Conservation (phyloP, 2,888 invertebrate species). For the Andrena bicolor region DNA sequence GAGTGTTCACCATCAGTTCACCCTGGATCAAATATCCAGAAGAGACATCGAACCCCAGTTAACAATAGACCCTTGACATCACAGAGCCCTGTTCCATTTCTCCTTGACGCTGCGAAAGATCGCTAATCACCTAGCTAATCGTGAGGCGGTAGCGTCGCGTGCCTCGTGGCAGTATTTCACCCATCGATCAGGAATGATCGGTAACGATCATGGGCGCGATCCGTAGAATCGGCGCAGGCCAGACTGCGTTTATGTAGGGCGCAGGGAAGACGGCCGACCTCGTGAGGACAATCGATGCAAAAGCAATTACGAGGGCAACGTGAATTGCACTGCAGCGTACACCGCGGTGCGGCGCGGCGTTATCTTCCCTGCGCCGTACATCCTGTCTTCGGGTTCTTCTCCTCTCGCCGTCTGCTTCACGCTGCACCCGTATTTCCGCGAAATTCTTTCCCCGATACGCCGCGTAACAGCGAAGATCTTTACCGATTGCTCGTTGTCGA, state of each 20-base stretch:
- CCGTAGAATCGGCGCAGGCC: constrained; percentile 25
- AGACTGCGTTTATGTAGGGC: constrained; percentile 37
- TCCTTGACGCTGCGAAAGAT: constrained; percentile 1
- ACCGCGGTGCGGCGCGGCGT: constrained; percentile 17
- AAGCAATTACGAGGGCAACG: constrained; percentile 66
- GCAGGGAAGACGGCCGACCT: constrained; percentile 58
- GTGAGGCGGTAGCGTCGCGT: not conserved
- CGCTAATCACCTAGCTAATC: not conserved
- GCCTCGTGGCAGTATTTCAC: constrained; percentile 14
- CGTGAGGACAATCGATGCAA: constrained; percentile 70
- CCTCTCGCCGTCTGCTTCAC: not conserved
- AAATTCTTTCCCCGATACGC: constrained; percentile 28
- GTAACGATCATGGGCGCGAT: not conserved
- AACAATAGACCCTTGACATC: too few relatives aligned
- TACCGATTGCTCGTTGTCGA: constrained; percentile 37
- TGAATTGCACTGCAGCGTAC: constrained; percentile 55
- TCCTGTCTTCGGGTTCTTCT: not conserved
- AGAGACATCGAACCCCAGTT: too few relatives aligned
- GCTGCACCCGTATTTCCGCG: not conserved
- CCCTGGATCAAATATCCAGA: too few relatives aligned
- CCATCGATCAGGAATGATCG: not conserved
- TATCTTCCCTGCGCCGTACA: constrained; percentile 16
- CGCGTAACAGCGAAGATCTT: constrained; percentile 22
- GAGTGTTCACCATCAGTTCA: not conserved
- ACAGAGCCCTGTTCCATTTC: too few relatives aligned